Evolutionary conservation across 2,888 invertebrate species (phyloP).

Genomic region (Odontocerum albicorne): DNA sequence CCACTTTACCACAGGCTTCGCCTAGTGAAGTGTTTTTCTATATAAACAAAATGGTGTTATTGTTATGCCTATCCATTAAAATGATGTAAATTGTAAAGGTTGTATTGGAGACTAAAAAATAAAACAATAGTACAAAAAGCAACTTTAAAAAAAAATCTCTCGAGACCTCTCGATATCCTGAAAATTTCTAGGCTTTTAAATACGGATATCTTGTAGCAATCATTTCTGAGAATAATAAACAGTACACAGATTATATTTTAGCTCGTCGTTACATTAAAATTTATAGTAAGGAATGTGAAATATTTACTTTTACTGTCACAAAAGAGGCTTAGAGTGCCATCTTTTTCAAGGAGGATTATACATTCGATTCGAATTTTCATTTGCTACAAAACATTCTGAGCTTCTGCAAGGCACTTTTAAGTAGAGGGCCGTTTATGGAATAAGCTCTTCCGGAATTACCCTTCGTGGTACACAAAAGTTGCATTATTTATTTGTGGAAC

Average conservation of each 20-base stretch:
- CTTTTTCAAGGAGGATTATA: neutral
- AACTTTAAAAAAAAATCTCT: no score
- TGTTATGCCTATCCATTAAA: no score
- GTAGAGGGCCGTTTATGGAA: no score
- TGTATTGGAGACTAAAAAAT: no score
- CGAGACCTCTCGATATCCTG: neutral
- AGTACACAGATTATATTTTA: neutral
- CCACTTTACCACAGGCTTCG: no score
- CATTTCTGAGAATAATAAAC: neutral
- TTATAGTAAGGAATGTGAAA: neutral
- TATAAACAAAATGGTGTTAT: no score
- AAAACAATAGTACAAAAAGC: no score
- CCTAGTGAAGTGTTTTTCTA: no score
- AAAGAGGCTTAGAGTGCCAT: neutral
- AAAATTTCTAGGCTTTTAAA: neutral
- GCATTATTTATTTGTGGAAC: slow-evolving; percentile 34
- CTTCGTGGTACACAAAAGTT: slow-evolving; percentile 28
- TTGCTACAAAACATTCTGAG: no score
- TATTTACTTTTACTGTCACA: neutral
- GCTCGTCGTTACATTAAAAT: neutral
- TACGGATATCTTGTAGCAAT: no score
- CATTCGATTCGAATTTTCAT: neutral
- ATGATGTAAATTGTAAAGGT: no score
- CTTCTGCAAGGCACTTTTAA: no score
- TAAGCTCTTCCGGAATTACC: neutral